Conservation (phyloP, 2,113 vertebrate genomes). For the Ciconia boyciana region DNA sequence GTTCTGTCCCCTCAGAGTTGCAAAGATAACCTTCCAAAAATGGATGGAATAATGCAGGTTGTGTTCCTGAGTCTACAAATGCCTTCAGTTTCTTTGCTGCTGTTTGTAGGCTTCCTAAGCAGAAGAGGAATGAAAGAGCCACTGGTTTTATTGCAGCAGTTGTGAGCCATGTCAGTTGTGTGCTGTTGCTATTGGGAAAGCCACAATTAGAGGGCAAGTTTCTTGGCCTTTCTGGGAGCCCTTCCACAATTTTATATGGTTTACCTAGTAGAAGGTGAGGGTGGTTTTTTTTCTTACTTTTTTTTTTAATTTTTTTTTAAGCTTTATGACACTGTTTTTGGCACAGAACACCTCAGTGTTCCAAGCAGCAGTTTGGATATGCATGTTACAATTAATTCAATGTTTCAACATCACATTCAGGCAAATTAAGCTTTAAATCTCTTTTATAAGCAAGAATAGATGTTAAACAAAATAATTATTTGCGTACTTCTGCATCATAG, state of each 20-base stretch:
- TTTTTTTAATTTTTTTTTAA: not conserved
- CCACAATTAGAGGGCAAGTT: not conserved
- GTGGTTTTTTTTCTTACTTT: not conserved
- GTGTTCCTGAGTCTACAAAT: not conserved
- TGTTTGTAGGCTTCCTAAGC: not conserved
- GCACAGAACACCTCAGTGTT: not conserved
- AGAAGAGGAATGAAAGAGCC: not conserved
- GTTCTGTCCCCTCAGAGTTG: not conserved
- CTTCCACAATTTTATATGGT: not conserved
- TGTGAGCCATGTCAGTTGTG: not conserved
- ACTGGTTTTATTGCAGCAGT: not conserved
- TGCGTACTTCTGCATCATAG: not conserved
- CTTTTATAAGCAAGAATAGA: not conserved
- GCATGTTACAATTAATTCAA: not conserved
- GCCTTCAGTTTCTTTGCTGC: not conserved
- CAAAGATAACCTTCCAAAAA: slow-evolving; percentile 9
- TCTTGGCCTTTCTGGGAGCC: not conserved
- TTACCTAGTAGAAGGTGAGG: not conserved
- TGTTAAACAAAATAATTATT: not conserved
- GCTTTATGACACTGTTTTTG: not conserved
- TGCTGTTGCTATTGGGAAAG: not conserved
- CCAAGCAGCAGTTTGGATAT: not conserved
- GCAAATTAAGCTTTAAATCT: not conserved
- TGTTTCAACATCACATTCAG: not conserved
- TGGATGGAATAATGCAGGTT: not conserved